Conservation (phyloP, 53 echinoderm and acorn worm genomes). For the Stichopus horrens region DNA sequence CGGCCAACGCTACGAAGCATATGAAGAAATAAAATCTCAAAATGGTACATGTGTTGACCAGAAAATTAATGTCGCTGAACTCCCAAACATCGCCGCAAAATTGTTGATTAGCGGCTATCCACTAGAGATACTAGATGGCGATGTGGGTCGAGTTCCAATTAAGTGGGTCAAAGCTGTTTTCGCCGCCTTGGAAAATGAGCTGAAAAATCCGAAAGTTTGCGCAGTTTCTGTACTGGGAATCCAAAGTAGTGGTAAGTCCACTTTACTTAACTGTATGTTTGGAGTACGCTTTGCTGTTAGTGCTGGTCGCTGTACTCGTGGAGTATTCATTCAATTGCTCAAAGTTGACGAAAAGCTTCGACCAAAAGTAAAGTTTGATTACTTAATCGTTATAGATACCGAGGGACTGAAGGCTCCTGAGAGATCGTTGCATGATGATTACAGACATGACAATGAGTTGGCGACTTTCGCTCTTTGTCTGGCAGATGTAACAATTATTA, state of each 20-base stretch:
- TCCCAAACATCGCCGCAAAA: conserved; percentile 30
- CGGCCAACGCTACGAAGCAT: conserved; percentile 37
- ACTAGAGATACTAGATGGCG: conserved; percentile 45
- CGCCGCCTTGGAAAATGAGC: background rate
- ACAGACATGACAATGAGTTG: conserved; percentile 38
- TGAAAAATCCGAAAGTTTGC: conserved; percentile 6
- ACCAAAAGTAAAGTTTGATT: conserved; percentile 1
- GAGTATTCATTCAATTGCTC: conserved; percentile 47
- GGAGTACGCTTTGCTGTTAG: conserved; percentile 33
- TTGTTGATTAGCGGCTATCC: conserved; percentile 35
- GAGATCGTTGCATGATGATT: conserved; percentile 26
- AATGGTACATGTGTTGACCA: conserved; percentile 20
- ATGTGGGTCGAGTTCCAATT: conserved; percentile 43
- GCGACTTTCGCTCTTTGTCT: conserved; percentile 43
- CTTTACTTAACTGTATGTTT: conserved; percentile 39
- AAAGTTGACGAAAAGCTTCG: background rate
- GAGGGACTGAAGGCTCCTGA: conserved; percentile 45
- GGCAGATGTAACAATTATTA: conserved; percentile 38
- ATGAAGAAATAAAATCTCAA: background rate
- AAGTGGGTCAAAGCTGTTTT: conserved; percentile 46
- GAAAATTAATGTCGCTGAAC: background rate
- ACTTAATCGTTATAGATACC: conserved; percentile 32
- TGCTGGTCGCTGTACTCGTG: conserved; percentile 41
- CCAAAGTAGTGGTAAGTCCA: conserved; percentile 47
- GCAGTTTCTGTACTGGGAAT: conserved; percentile 38